A percentile compares a stretch with the other conserved stretches of the same genome.
Evolutionary conservation across 2,888 invertebrate genomes (phyloP).

Genomic region (Boloria euphrosyne): DNA sequence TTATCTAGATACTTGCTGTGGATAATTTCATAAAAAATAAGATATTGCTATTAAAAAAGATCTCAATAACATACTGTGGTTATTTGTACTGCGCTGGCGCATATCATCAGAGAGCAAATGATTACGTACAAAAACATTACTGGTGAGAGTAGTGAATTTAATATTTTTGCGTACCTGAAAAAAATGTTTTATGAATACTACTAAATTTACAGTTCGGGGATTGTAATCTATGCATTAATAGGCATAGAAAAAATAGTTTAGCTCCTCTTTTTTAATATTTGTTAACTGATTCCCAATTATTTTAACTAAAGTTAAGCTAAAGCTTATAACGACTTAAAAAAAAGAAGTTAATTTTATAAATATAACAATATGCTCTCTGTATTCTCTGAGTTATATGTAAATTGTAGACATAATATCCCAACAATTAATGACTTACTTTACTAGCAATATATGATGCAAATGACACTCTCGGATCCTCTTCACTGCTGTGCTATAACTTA

Average conservation of each 20-base stretch:
- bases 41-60: too few species aligned
- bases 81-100: constrained; percentile 70
- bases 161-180: constrained; percentile 58
- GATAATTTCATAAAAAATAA: too few species aligned
- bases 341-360: too few species aligned
- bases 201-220: not conserved
- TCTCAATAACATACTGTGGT: constrained; percentile 52
- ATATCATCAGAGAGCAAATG: constrained; percentile 75
- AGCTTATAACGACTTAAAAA: too few species aligned
- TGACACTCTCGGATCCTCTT: constrained; percentile 59
- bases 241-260: too few species aligned
- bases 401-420: not conserved
- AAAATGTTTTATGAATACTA: too few species aligned
- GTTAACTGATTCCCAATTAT: too few species aligned
- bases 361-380: too few species aligned
- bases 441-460: constrained; percentile 56
- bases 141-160: constrained; percentile 68
- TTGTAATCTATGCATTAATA: too few species aligned
- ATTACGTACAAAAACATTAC: constrained; percentile 74
- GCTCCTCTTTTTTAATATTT: too few species aligned
- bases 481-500: constrained; percentile 48
- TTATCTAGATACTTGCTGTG: not conserved
- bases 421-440: constrained; percentile 52
- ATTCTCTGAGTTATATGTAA: too few species aligned
- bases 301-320: too few species aligned